Base-by-base conservation (phyloP, 2,113 vertebrate species). In the Entelurus aequoreus region DNA sequence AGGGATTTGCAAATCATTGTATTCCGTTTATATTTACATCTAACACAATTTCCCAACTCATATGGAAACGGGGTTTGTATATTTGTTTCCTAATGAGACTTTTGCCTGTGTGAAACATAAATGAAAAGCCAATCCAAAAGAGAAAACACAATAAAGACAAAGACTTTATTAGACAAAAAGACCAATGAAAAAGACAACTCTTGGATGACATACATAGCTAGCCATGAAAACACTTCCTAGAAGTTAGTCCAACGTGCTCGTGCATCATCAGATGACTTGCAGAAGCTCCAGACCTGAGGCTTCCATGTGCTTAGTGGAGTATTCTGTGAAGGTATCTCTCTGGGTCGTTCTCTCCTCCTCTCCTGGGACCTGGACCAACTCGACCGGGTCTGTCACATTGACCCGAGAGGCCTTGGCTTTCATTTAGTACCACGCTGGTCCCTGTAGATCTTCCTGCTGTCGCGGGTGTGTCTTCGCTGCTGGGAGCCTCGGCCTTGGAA, bases 281-380 rank as follows among this genome's bases (percentile, higher is more conserved):
- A 46, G 36, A 42, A 44, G 15, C 12, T 10, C 15, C 16, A 15
- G 3, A 15, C 35, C 21, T 60, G 46, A 6, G 8, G 10, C 40
- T 62, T 60, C 35, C 47, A n/a, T 6, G 14, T 51, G 14, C 15
- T 83, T 69, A 84, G 73, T 86, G 86, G 13, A 81, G 76, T 65
- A 89, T 84, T 69, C 66, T 75, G 69, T 89, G 87, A 38, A 89
- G 83, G 70, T 89, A 89, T 81, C 80, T 70, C 60, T 88, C 83
- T 35, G 84, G 71, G 48, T 84, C 69, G 5, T 36, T 74, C 13
- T 77, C 76, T 12, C 63, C 69, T 64, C 75, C 73, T 67, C 82
- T 79, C 63, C 65, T 77, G 38, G 75, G 51, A 61, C 73, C 72
- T 13, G 80, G 62, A 60, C 55, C 44, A 11, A 11, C 21, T 68